Conservation (phyloP, 2,888 invertebrate genomes). For the Automeris io region DNA sequence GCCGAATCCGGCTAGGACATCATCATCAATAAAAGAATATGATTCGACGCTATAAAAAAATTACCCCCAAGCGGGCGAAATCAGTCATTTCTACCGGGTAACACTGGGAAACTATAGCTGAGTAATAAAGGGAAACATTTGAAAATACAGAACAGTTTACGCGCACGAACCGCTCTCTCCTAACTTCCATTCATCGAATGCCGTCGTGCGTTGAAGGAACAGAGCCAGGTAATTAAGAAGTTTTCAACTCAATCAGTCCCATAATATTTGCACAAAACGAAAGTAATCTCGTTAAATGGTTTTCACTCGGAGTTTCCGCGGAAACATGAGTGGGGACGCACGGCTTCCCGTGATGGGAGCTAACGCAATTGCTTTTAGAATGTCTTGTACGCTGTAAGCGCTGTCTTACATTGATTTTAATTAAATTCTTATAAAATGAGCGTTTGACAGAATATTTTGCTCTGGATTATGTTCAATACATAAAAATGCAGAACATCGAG, state of each 20-base stretch:
- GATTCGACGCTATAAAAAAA: too few species aligned
- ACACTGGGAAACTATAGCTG: too few species aligned
- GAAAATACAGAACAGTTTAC: slow-evolving; percentile 2
- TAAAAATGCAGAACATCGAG: too few species aligned
- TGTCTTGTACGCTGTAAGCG: background rate
- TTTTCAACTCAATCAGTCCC: slow-evolving; percentile 55
- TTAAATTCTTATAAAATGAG: background rate
- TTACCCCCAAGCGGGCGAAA: too few species aligned
- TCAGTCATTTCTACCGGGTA: too few species aligned
- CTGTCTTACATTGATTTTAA: background rate
- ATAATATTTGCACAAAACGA: slow-evolving; percentile 53
- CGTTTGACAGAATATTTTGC: too few species aligned
- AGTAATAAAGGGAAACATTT: too few species aligned
- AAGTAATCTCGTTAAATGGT: slow-evolving; percentile 51
- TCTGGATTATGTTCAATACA: background rate
- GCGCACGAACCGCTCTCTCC: background rate
- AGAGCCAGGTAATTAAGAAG: slow-evolving; percentile 36
- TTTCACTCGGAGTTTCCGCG: slow-evolving; percentile 25
- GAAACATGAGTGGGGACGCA: slow-evolving; percentile 16
- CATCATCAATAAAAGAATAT: too few species aligned
- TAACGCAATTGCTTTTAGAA: background rate
- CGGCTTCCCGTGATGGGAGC: background rate
- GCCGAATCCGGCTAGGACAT: too few species aligned
- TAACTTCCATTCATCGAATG: background rate
- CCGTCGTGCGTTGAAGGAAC: slow-evolving; percentile 2